These are phyloP conservation scores for Gyrodactylus bullatarudis DNA, from an alignment of 1,140 invertebrate species.

Conservation along the genomic window DNA sequence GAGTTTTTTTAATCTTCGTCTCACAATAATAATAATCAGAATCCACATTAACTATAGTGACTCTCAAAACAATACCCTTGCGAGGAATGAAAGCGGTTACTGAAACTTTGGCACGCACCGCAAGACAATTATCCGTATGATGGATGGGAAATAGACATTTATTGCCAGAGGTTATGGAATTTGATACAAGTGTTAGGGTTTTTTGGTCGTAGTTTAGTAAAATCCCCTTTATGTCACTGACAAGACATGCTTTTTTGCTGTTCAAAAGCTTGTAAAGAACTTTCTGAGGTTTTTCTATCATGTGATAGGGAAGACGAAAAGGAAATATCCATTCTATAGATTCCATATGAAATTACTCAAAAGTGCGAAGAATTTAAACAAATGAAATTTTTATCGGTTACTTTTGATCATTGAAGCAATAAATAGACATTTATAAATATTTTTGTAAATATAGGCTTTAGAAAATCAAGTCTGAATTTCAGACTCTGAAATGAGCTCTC, in stretches of 20 bases:
- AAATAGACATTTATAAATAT: no score
- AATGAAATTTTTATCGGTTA: no score
- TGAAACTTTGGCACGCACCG: background rate
- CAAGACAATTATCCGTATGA: background rate
- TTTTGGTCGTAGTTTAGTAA: background rate
- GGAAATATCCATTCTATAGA: background rate
- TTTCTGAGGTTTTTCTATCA: background rate
- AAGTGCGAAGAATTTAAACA: no score
- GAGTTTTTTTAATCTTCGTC: background rate
- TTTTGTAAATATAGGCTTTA: no score
- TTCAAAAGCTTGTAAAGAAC: background rate
- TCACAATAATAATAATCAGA: background rate
- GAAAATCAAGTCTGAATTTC: no score
- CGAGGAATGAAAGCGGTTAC: background rate
- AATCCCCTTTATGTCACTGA: background rate
- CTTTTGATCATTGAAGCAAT: no score
- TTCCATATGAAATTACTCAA: background rate
- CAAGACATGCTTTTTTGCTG: background rate
- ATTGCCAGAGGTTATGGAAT: background rate
- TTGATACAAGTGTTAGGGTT: background rate
- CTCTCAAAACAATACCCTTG: background rate
- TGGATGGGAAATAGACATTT: background rate
- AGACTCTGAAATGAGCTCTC: no score
- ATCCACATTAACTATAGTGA: background rate
- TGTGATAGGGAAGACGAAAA: background rate